Conservation (phyloP, 1,140 invertebrate species). For the Polypedilum pembai region DNA sequence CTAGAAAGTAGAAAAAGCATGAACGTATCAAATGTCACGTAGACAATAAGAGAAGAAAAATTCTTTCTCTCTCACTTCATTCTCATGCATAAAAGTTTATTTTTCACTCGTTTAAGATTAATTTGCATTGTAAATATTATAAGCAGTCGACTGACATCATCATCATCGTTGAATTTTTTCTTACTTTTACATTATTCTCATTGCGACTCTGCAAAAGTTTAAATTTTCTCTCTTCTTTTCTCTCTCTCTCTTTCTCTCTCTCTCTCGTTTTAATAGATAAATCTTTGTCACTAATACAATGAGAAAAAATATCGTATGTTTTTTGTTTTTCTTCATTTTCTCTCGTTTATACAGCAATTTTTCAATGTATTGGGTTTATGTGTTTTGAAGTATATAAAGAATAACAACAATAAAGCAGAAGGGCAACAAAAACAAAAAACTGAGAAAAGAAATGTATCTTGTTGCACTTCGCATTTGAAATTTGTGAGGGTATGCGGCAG, state of each 20-base stretch:
- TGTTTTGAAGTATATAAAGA: not conserved
- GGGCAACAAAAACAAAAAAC: not conserved
- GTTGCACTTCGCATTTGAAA: not conserved
- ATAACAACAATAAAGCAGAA: slow-evolving; percentile 9
- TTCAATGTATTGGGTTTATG: not conserved
- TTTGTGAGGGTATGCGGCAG: not conserved
- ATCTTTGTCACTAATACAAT: not conserved
- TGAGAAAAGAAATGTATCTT: not conserved
- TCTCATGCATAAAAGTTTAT: too few relatives aligned
- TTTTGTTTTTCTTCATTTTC: not conserved
- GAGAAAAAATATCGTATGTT: not conserved
- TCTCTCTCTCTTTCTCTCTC: not conserved
- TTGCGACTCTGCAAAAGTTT: not conserved
- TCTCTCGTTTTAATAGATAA: not conserved
- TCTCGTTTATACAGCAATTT: not conserved
- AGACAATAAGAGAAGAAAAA: not conserved
- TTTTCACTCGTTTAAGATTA: too few relatives aligned
- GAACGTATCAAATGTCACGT: not conserved
- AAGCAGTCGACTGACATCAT: too few relatives aligned
- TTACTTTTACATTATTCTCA: too few relatives aligned
- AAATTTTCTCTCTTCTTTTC: not conserved
- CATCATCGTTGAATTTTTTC: too few relatives aligned
- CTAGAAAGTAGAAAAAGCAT: not conserved
- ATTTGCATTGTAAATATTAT: too few relatives aligned
- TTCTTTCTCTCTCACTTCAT: not conserved